phyloP scores from a whole-genome alignment of 2,888 invertebrate genomes.

The Microctonus hyperodae region DNA sequence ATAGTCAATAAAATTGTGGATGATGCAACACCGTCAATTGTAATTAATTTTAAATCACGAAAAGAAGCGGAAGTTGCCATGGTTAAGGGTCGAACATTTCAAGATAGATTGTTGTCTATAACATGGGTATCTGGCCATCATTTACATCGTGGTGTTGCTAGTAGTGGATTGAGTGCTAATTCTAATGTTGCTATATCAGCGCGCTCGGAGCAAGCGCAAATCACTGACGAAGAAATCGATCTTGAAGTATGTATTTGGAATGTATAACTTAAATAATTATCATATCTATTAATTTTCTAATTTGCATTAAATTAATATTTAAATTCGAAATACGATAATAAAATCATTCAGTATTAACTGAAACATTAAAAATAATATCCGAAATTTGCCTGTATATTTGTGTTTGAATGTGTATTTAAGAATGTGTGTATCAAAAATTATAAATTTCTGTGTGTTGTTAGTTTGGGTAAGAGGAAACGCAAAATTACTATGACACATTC shows the following conservation, averaged over 20 bases:
- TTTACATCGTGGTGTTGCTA: constrained; percentile 61
- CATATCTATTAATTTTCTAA: too few relatives aligned
- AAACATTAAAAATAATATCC: too few relatives aligned
- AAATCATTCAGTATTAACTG: too few relatives aligned
- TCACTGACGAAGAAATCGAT: constrained; percentile 58
- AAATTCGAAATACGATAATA: too few relatives aligned
- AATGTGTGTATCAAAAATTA: too few relatives aligned
- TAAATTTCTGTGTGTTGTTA: too few relatives aligned
- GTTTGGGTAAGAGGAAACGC: too few relatives aligned
- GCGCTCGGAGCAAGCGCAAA: constrained; percentile 55
- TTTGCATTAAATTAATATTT: too few relatives aligned
- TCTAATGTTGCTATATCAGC: constrained; percentile 46
- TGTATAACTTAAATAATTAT: constrained; percentile 5
- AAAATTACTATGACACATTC: too few relatives aligned
- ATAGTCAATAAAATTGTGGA: constrained; percentile 84
- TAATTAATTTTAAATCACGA: constrained; percentile 77
- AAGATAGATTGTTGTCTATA: constrained; percentile 67
- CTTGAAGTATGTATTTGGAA: constrained; percentile 51
- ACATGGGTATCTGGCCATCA: constrained; percentile 65
- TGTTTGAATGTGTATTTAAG: too few relatives aligned
- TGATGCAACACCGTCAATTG: constrained; percentile 77
- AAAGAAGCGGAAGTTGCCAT: constrained; percentile 82
- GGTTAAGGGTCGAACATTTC: constrained; percentile 78
- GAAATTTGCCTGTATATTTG: too few relatives aligned
- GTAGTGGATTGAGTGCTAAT: constrained; percentile 33